A percentile compares a stretch with the other conserved stretches of the same genome.
Evolutionary conservation across 1,140 invertebrate species (phyloP).

Genomic region (Cyrtorhinus lividipennis): DNA sequence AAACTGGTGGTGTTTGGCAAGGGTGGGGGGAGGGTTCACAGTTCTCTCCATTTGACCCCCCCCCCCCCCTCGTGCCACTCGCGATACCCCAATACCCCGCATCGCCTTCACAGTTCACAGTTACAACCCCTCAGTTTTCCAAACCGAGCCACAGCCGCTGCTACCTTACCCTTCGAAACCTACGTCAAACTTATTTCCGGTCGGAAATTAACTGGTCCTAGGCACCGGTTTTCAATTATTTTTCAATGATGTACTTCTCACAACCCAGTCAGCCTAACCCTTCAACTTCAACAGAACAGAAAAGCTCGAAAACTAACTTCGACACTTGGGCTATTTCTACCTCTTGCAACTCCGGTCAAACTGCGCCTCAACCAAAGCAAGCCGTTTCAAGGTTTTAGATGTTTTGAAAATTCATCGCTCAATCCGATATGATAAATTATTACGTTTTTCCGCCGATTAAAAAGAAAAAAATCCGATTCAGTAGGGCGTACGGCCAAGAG

Average conservation of each 20-base stretch:
- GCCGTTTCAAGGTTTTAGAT: too few relatives aligned
- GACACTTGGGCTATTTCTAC: too few relatives aligned
- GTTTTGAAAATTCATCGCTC: too few relatives aligned
- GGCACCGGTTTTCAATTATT: conserved; percentile 13
- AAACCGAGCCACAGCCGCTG: too few relatives aligned
- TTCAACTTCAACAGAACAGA: conserved; percentile 9
- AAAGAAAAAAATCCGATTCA: neutral
- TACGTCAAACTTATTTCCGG: conserved; percentile 15
- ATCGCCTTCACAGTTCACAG: too few relatives aligned
- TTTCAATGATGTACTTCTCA: conserved; percentile 10
- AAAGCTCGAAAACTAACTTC: conserved; percentile 3
- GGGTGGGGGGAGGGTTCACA: neutral
- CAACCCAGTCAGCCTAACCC: neutral
- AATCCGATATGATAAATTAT: neutral
- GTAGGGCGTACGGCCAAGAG: too few relatives aligned
- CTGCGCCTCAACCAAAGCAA: too few relatives aligned
- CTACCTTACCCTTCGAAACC: neutral
- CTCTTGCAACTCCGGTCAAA: too few relatives aligned
- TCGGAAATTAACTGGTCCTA: conserved; percentile 13
- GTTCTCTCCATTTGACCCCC: neutral
- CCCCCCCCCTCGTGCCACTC: neutral
- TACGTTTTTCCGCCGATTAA: neutral
- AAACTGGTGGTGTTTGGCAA: too few relatives aligned
- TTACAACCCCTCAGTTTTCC: too few relatives aligned
- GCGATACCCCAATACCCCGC: neutral